A percentile compares a stretch with the other conserved stretches of the same genome.
Conservation (phyloP, 2,797 vertebrate genomes). For the Cuculus canorus region DNA sequence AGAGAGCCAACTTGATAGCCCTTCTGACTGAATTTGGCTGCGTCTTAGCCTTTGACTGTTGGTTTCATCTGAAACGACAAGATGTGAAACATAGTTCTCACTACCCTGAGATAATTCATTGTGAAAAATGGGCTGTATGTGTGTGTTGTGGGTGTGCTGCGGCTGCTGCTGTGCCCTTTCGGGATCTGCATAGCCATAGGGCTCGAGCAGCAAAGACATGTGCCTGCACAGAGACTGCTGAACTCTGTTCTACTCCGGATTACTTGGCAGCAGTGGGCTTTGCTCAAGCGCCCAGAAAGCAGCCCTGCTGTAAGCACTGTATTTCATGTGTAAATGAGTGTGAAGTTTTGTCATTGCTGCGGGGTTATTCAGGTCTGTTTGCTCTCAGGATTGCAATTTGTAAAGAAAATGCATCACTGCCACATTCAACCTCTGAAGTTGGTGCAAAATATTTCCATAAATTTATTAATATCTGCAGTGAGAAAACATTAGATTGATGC, state of each 20-base stretch:
- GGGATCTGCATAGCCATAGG: rapidly evolving
- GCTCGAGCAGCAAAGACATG: neutral
- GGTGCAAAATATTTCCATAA: neutral
- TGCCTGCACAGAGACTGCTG: neutral
- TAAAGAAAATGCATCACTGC: neutral
- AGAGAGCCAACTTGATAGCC: neutral
- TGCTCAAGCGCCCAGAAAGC: neutral
- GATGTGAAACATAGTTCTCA: neutral
- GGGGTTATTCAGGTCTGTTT: neutral
- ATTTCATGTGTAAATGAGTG: neutral
- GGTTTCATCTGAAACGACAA: neutral
- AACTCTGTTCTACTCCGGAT: neutral
- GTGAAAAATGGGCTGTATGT: neutral
- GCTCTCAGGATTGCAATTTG: neutral
- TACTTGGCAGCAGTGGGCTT: neutral
- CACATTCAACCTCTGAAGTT: neutral
- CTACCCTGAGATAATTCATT: neutral
- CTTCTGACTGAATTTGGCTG: neutral
- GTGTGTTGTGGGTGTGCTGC: too few relatives aligned
- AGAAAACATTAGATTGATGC: neutral
- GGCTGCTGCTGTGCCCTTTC: neutral
- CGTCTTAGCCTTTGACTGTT: neutral
- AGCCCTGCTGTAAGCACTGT: neutral
- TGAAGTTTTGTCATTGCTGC: neutral
- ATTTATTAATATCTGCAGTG: neutral